Base-by-base conservation (phyloP, 2,888 invertebrate genomes). In the Drymonia ruficornis region DNA sequence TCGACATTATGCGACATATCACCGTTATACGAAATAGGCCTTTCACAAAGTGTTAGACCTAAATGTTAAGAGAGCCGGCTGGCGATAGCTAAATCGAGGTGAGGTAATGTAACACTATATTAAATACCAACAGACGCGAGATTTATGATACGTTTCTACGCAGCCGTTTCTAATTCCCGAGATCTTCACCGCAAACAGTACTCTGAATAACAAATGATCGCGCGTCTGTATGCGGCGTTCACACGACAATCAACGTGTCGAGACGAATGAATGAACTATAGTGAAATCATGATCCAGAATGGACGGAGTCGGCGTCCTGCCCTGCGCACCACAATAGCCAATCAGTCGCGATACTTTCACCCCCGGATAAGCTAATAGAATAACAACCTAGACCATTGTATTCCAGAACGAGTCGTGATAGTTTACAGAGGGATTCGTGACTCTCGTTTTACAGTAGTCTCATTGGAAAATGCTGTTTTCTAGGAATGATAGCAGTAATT, bases 321-420 rank as follows among this genome's bases (percentile, higher is more conserved):
- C 71, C 67, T 63, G 62, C 63, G 61, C 65, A 64, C 72, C 66
- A 89, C 87, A 89, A 90, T 88, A 74, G 83, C 74, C 87, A 87
- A 89, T 89, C 89, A 88, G 81, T 73, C 77, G 77, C 65, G 68
- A 78, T 82, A 89, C 91, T 91, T 91, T 91, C 89, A 87, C 89
- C 85, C 87, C 81, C 76, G 75, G 81, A 81, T 79, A 82, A 81
- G 80, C 80, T 82, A 88, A 90, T 84, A 82, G 83, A 86, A 86
- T 86, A 86, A 87, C 84, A 84, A 84, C 76, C 72, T 28, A 79
- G 76, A 80, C 84, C 78, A 88, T 90, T 89, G 87, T 90, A 85
- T 75, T 77, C 81, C 67, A 76, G 78, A 81, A 75, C 70, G 69
- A 84, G 76, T 90, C 90, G 91, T 91, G 91, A 90, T 88, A 84